Base-by-base conservation (phyloP, 2,113 vertebrate genomes). In the Pimephales promelas region DNA sequence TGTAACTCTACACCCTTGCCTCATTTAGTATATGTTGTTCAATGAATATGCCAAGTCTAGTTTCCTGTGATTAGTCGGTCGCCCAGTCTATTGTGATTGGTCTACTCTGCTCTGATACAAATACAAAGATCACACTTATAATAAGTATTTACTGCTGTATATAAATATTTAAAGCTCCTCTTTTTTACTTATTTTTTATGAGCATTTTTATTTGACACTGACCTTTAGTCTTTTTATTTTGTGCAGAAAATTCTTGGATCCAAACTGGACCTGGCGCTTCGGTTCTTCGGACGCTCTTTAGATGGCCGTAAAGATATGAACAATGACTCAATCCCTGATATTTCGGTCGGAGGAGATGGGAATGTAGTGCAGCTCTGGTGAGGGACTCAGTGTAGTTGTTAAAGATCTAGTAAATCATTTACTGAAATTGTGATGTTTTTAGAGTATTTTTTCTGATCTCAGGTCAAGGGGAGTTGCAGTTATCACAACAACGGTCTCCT, bases 331-430 rank as follows among this genome's bases (percentile, higher is more conserved):
- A 94, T 97, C 88, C 92, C 94, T 24, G 96, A 97, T 0, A 54
- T 97, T 13, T 94, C 96, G 20, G 88, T 96, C 59, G 96, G 96
- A 75, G 92, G 94, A 77, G 93, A 94, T 84, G 96, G 95, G 82
- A 95, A 93, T 54, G 96, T 94, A 7, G 85, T 96, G 84, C 94
- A 96, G 86, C 93, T 97, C 85, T 97, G 95, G 96, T 97, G 87
- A 94, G 95, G 92, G 34, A 71, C 83, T 79, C 2, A 2, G 11
- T 66, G 26, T 81, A 20, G 64, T 54, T 26, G 40, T 79, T 62
- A 26, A 28, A 45, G 57, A 62, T 47, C 76, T 47, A 10, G 40
- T 26, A 45, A 56, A 45, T 79, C 0, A 49, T 20, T 76, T 13
- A 45, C n/a, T 62, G 4, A 66, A 66, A 64, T 3, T 34, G 18